phyloP scores from a whole-genome alignment of 2,888 invertebrate species.

The Archaeoteleia sp. region DNA sequence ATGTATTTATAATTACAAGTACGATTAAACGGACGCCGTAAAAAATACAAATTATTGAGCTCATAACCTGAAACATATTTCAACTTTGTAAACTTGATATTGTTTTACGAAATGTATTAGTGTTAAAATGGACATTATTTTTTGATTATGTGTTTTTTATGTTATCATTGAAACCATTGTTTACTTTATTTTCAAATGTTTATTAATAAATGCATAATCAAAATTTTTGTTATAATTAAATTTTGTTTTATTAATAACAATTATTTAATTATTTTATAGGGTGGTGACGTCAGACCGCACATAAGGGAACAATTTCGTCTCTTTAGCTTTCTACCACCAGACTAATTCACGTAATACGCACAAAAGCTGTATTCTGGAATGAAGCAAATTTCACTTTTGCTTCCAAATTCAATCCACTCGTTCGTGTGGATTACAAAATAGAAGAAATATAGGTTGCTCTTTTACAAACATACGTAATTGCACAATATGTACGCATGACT shows the following conservation, averaged over 20 bases:
- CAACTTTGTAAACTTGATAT: too few species aligned
- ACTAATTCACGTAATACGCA: conserved; percentile 76
- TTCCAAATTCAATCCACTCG: conserved; percentile 32
- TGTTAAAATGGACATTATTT: too few species aligned
- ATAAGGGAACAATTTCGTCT: conserved; percentile 93
- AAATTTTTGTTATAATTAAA: conserved; percentile 7
- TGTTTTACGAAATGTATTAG: too few species aligned
- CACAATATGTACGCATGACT: conserved; percentile 36
- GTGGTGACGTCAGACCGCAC: conserved; percentile 93
- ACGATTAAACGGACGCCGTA: too few species aligned
- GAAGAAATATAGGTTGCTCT: conserved; percentile 43
- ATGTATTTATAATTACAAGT: conserved; percentile 72
- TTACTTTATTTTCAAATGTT: conserved; percentile 1
- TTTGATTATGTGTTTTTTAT: too few species aligned
- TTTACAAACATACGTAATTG: conserved; percentile 44
- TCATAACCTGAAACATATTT: too few species aligned
- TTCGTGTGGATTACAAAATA: conserved; percentile 31
- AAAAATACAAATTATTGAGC: background rate
- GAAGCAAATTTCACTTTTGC: conserved; percentile 41
- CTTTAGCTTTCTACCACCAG: conserved; percentile 91
- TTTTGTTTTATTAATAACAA: conserved; percentile 52
- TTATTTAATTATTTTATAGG: conserved; percentile 77
- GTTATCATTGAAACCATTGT: conserved; percentile 1
- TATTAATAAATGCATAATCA: conserved; percentile 8
- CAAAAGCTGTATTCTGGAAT: conserved; percentile 41